Conservation (phyloP, 1,140 invertebrate genomes). For the Drosophila sulfurigaster region DNA sequence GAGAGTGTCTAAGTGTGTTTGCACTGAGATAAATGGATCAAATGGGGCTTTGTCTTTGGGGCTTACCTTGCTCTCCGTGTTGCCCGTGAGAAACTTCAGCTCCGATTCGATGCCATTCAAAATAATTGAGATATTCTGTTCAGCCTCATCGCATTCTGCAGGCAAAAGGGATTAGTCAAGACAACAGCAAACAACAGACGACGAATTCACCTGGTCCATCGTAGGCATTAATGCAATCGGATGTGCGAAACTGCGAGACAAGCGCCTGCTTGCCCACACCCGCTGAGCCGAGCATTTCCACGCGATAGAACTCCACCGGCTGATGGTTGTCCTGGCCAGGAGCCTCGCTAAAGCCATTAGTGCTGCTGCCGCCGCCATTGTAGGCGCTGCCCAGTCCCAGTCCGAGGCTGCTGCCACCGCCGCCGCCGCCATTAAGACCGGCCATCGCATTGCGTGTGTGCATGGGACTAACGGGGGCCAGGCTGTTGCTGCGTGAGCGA, state of each 20-base stretch:
- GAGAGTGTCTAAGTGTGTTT: constrained; percentile 8
- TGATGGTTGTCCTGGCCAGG: constrained; percentile 64
- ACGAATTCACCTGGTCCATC: constrained; percentile 90
- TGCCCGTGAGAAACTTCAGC: constrained; percentile 89
- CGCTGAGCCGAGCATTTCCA: constrained; percentile 93
- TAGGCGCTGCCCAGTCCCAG: constrained; percentile 82
- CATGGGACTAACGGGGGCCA: constrained; percentile 86
- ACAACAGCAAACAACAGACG: too few relatives aligned
- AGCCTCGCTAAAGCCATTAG: constrained; percentile 78
- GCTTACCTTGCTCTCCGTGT: constrained; percentile 86
- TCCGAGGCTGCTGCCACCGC: constrained; percentile 81
- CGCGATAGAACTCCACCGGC: constrained; percentile 88
- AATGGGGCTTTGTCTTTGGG: constrained; percentile 1
- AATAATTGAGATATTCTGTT: constrained; percentile 94
- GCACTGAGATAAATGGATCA: constrained; percentile 45
- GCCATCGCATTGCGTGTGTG: constrained; percentile 76
- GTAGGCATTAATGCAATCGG: constrained; percentile 97
- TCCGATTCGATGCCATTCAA: constrained; percentile 96
- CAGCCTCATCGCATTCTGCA: constrained; percentile 89
- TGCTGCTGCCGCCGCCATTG: constrained; percentile 81
- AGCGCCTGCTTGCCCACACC: constrained; percentile 96
- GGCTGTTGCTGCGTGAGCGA: constrained; percentile 91
- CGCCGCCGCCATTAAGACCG: constrained; percentile 67
- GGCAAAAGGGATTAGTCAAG: background rate
- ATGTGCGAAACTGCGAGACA: constrained; percentile 96